A percentile compares a stretch with the other conserved stretches of the same genome.
phyloP scores from a whole-genome alignment of 2,797 vertebrate genomes.

The Hemitrygon akajei region DNA sequence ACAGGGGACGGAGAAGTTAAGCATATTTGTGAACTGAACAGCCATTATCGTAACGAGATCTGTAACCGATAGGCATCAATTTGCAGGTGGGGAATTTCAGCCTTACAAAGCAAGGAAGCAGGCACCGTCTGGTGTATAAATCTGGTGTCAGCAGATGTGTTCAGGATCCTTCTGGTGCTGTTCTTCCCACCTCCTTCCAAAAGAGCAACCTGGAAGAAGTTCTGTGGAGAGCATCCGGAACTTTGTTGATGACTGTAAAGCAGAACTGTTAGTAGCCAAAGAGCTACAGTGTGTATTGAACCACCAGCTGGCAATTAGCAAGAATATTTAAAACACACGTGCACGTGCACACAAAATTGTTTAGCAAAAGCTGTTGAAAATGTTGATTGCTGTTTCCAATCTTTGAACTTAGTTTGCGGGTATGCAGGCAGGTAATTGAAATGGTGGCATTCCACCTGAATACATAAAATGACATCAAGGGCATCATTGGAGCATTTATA shows the following conservation, averaged over 20 bases:
- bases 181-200: neutral
- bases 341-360: neutral
- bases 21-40: neutral
- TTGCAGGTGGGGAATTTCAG: neutral
- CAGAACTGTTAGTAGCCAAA: neutral
- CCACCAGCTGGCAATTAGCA: neutral
- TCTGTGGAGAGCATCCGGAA: neutral
- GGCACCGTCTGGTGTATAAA: neutral
- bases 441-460: neutral
- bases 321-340: neutral
- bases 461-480: neutral
- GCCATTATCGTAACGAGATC: neutral
- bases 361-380: neutral
- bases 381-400: neutral
- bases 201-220: neutral
- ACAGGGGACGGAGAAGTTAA: neutral
- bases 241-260: neutral
- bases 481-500: neutral
- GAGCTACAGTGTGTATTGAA: neutral
- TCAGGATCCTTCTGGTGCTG: neutral
- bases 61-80: neutral
- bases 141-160: neutral
- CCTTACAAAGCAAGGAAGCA: neutral
- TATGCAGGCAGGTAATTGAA: neutral
- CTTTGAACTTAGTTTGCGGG: neutral